Conservation (phyloP, 1,140 invertebrate genomes). For the Aphelenchoides besseyi region DNA sequence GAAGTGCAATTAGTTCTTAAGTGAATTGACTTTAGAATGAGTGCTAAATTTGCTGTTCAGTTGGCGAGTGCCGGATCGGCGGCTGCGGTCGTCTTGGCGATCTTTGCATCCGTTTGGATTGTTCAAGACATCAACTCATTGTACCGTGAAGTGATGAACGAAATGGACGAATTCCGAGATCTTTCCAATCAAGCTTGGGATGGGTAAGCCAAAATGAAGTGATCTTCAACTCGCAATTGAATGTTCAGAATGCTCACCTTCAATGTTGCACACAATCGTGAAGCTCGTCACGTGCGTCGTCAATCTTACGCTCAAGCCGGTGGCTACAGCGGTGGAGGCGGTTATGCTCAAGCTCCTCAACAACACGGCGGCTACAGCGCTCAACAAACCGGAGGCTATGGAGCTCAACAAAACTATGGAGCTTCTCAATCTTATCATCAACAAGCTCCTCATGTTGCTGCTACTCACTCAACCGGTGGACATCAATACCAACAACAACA, state of each 20-base stretch:
- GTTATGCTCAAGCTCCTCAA: slow-evolving; percentile 13
- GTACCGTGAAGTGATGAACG: slow-evolving; percentile 13
- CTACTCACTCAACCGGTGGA: slow-evolving; percentile 12
- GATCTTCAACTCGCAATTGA: too few species aligned
- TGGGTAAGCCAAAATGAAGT: too few species aligned
- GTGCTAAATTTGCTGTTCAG: background rate
- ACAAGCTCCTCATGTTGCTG: background rate
- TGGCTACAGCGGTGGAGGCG: slow-evolving; percentile 15
- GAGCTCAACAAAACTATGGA: background rate
- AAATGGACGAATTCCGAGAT: slow-evolving; percentile 14
- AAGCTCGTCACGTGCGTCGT: slow-evolving; percentile 4
- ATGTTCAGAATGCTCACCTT: slow-evolving; percentile 25
- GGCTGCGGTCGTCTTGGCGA: slow-evolving; percentile 12
- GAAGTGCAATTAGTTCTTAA: too few species aligned
- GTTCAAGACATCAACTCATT: slow-evolving; percentile 12
- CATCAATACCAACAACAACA: slow-evolving; percentile 20
- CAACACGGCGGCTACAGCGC: too few species aligned
- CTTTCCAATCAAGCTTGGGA: slow-evolving; percentile 26
- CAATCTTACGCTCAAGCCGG: slow-evolving; percentile 19
- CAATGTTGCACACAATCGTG: background rate
- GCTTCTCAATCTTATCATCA: slow-evolving; percentile 9
- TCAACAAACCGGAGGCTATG: background rate
- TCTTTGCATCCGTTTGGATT: slow-evolving; percentile 9
- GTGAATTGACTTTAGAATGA: slow-evolving; percentile 17
- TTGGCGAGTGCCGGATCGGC: background rate